A percentile compares a stretch with the other conserved stretches of the same genome.
These are phyloP conservation scores for Brachyhypopomus gauderio DNA, from an alignment of 2,113 vertebrate species.

Conservation along the genomic window DNA sequence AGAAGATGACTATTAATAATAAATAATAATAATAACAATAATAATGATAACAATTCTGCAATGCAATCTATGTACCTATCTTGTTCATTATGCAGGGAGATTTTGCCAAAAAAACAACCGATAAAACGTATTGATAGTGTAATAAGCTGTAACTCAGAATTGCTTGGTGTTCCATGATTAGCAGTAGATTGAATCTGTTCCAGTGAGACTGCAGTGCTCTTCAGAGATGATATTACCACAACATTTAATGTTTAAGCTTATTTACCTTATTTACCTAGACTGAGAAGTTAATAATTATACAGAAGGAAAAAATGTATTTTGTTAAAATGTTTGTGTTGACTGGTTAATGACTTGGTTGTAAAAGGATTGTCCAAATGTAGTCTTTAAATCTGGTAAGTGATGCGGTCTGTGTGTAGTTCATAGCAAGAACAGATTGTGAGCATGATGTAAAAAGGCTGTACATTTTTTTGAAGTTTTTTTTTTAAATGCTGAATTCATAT, in stretches of 20 bases:
- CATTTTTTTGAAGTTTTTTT: not conserved
- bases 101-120: slow-evolving; percentile 4
- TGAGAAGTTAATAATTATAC: slow-evolving; percentile 14
- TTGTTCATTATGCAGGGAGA: slow-evolving; percentile 1
- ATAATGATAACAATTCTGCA: slow-evolving; percentile 13
- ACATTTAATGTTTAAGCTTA: not conserved
- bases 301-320: slow-evolving; percentile 8
- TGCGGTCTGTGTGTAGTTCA: slow-evolving; percentile 5
- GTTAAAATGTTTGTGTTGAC: slow-evolving; percentile 22
- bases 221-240: slow-evolving; percentile 7
- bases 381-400: slow-evolving; percentile 28
- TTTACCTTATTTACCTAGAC: not conserved
- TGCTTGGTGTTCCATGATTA: slow-evolving; percentile 11
- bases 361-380: slow-evolving; percentile 34
- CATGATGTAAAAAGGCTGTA: slow-evolving; percentile 20
- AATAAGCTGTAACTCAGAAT: slow-evolving; percentile 31
- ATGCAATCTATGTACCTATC: slow-evolving; percentile 2
- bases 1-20: too few relatives aligned
- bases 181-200: slow-evolving; percentile 4
- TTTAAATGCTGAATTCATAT: not conserved
- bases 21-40: not conserved
- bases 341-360: slow-evolving; percentile 30
- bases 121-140: not conserved
- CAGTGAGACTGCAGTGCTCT: slow-evolving; percentile 33
- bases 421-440: slow-evolving; percentile 15